Evolutionary conservation across 2,888 invertebrate species (phyloP), one percentile per base, ranked within the genome.

Genomic region (Eubasilissa splendida): DNA sequence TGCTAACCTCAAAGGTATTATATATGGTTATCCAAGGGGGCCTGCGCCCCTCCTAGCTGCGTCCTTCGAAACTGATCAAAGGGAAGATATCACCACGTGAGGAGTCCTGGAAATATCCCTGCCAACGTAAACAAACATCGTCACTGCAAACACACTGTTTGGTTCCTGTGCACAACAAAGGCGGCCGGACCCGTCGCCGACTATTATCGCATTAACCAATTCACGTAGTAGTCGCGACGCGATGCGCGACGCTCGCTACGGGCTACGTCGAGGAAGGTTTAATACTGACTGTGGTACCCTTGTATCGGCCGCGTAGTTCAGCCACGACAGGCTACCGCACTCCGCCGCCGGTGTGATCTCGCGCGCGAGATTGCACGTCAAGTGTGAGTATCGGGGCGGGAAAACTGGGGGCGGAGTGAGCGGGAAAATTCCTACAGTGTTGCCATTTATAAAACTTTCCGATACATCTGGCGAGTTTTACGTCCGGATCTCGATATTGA

Each of bases 41-140:
- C 50, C 42, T 14, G 9, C 42, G 33, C n/a, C 58, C 54, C 71
- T 42, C 33, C 71, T 14, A 22, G 31, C 54, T 56, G 71, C 58
- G 9, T 52, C 68, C 33, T 5, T 71, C 71, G 58, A 11, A 22
- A 53, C 5, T 56, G 58, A 11, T 73, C 58, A 73, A 22, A 56
- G 10, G 31, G 71, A 56, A 31, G 56, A 31, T 5, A 8, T 42
- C 42, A n/a, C 33, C 58, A 31, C 71, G 56, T 11, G 54, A 73
- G 33, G 22, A 12, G 31, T 31, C 56, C 54, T 8, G 31, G 22
- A 70, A 11, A 56, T 56, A 33, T 73, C 71, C 71, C 31, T 56
- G 31, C 71, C 12, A 31, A 73, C 71, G 71, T 73, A 73, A 73
- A 73, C 56, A 73, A 73, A 73, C 71, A 73, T 73, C 71, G n/a